Evolutionary conservation across 2,113 vertebrate genomes (phyloP).

Genomic region (Xenopus laevis): DNA sequence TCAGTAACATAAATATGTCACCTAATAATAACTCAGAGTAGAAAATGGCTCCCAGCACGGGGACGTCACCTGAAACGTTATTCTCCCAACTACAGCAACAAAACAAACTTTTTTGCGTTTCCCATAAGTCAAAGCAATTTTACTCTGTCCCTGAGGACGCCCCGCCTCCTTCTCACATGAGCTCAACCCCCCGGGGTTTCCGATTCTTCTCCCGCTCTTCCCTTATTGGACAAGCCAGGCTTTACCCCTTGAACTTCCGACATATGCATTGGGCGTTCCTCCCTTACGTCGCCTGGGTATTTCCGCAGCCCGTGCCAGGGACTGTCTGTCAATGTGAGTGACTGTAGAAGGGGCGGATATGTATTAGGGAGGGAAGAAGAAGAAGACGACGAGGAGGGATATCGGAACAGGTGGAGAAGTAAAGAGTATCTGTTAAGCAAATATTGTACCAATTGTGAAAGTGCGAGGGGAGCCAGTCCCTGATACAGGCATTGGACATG

Average conservation of each 20-base stretch:
- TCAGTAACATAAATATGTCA: too few species aligned
- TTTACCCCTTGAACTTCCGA: not conserved
- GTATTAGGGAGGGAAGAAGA: not conserved
- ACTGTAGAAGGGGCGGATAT: conserved; percentile 3
- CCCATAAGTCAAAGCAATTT: not conserved
- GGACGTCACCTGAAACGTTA: not conserved
- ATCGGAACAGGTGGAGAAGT: too few species aligned
- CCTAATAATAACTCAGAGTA: not conserved
- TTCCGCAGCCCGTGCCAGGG: conserved; percentile 25
- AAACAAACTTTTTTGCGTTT: conserved; percentile 19
- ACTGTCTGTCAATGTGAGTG: not conserved
- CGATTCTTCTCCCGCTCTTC: too few species aligned
- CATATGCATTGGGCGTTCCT: conserved; percentile 16
- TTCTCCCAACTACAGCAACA: not conserved
- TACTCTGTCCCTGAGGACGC: not conserved
- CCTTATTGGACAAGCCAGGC: too few species aligned
- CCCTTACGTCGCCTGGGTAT: conserved; percentile 29
- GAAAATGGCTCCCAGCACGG: conserved; percentile 28
- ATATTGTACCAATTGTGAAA: too few species aligned
- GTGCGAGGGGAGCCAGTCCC: not conserved
- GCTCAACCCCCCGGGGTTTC: too few species aligned
- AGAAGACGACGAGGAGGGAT: too few species aligned
- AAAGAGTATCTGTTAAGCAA: too few species aligned
- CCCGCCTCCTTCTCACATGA: too few species aligned
- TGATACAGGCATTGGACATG: not conserved